Base-by-base conservation (phyloP, 2,113 vertebrate genomes). In the Poeciliopsis retropinna region DNA sequence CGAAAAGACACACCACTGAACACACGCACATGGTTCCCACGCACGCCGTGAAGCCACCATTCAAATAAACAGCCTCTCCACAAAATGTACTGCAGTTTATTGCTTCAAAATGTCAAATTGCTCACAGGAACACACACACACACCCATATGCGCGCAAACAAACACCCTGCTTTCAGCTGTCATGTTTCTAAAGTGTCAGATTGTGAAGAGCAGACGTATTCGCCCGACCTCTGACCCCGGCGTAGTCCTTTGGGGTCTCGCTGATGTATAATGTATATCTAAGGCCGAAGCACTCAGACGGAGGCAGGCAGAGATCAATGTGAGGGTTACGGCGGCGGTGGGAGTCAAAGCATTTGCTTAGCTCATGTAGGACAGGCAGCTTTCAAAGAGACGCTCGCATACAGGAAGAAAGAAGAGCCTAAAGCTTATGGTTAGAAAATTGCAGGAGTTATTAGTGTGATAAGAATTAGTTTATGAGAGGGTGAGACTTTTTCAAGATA, bases 171-270 rank as follows among this genome's bases (percentile, higher is more conserved):
- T 79, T 66, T 85, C 71, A 69, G 80, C 76, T 62, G 75, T 86
- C 84, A 82, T 83, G 82, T 86, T 77, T 66, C 71, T 69, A 19
- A 25, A 85, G 91, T 91, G 89, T 89, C 84, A 81, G 66, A 68
- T 87, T 88, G 83, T 90, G 84, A 89, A 83, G 81, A 85, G 85
- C 83, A 86, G 85, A 87, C 73, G 79, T 79, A 37, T 37, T 75
- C 3, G 15, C 64, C 57, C 79, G n/a, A 84, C 87, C 85, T 72
- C 73, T 83, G 83, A 88, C 87, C 86, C 80, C 28, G 12, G 14
- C 0, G 44, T 1, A 9, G 73, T 75, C 82, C 67, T 80, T 19
- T 0, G 60, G 76, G 82, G 68, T 79, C 81, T 72, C 54, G 57
- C 65, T 74, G 71, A 75, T 32, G 37, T 39, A 60, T 19, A 78